Evolutionary conservation across 2,888 invertebrate genomes (phyloP), one percentile per base, ranked within the genome.

Genomic region (Cremastinae sp.): DNA sequence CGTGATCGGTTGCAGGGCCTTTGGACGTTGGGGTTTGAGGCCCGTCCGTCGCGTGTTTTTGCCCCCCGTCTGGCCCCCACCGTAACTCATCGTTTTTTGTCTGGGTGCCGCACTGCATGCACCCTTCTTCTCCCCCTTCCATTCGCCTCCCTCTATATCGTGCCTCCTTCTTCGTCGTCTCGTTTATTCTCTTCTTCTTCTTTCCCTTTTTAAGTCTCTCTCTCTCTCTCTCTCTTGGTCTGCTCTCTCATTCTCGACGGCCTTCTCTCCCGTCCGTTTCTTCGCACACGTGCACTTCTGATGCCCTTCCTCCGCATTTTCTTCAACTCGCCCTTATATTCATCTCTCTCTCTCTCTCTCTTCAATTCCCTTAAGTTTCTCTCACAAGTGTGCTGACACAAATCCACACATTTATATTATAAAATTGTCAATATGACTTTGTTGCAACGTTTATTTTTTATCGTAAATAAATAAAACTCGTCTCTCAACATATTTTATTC

Each of bases 11-110:
- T 81, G 79, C 59, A 74, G 82, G 82, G 82, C 80, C 81, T 78
- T 61, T 61, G 64, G 69, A 76, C 62, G 64, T 65, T 59, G 76
- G 81, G 84, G 83, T 85, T 84, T 84, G 82, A 84, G 85, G 82
- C 85, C 84, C 83, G 76, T 61, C 74, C 65, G 84, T 85, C 84
- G 84, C 84, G 83, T 86, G 86, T 86, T 86, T 86, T 86, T 86
- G 85, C 84, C 85, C 86, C 85, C 84, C 84, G 86, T 86, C 86
- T 86, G 86, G 86, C 80, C 84, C 85, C 85, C 85, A 81, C 84
- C 81, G 84, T 78, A 74, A 84, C 81, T 86, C 83, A 85, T 86
- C 86, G 82, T 86, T 86, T 86, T 86, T 86, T 86, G 86, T 85
- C 86, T 86, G 86, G 82, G 82, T 82, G 81, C 83, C 82, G 84